phyloP scores from a whole-genome alignment of 2,797 vertebrate species.

The Gephyroberyx darwinii region DNA sequence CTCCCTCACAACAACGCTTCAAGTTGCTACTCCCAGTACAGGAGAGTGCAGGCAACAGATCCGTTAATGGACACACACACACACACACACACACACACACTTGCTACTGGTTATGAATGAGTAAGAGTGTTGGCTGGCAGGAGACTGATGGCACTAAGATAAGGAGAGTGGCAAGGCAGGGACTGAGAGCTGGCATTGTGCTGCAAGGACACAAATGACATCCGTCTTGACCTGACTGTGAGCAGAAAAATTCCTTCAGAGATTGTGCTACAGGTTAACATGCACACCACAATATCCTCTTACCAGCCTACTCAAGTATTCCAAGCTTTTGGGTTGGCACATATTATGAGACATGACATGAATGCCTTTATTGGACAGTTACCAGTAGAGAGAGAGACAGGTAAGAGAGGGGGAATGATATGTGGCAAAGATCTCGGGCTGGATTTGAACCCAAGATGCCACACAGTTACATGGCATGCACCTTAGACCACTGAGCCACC shows the following conservation, averaged over 20 bases:
- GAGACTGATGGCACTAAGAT: conserved; percentile 51
- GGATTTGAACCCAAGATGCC: too few relatives aligned
- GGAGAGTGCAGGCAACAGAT: conserved; percentile 2
- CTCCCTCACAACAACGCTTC: conserved; percentile 23
- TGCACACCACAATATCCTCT: too few relatives aligned
- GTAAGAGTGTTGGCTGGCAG: conserved; percentile 36
- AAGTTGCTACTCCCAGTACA: background rate
- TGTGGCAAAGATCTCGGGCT: too few relatives aligned
- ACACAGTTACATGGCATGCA: too few relatives aligned
- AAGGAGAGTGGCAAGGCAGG: conserved; percentile 29
- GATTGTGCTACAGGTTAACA: too few relatives aligned
- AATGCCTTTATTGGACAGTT: too few relatives aligned
- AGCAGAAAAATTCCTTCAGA: background rate
- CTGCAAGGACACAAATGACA: conserved; percentile 19
- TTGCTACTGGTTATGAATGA: conserved; percentile 43
- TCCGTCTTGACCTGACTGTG: conserved; percentile 3
- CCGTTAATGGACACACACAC: conserved; percentile 3
- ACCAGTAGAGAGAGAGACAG: too few relatives aligned
- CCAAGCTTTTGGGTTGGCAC: too few relatives aligned
- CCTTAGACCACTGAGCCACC: too few relatives aligned
- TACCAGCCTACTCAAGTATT: too few relatives aligned
- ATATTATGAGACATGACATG: too few relatives aligned
- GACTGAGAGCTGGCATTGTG: conserved; percentile 56
- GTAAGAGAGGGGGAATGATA: too few relatives aligned
- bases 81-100: conserved; percentile 38